These are phyloP conservation scores for Centruroides sculpturatus DNA, from an alignment of 1,140 invertebrate species.

Conservation along the genomic window DNA sequence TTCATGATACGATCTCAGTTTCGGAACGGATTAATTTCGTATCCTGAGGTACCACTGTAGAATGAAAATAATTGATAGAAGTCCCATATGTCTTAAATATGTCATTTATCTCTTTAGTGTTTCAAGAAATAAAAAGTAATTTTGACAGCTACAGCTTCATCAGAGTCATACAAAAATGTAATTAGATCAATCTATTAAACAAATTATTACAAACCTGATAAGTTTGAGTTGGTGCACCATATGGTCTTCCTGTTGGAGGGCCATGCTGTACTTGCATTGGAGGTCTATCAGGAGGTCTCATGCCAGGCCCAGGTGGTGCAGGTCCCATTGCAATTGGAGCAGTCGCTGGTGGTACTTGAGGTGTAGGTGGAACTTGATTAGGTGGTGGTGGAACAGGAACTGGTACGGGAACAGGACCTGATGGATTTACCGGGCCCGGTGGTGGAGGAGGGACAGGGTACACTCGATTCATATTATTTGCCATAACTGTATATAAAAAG, in stretches of 20 bases:
- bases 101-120: too few relatives aligned
- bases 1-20: too few relatives aligned
- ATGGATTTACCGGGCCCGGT: neutral
- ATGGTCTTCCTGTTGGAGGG: conserved; percentile 32
- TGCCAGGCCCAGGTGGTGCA: conserved; percentile 37
- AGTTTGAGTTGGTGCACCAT: conserved; percentile 41
- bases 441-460: conserved; percentile 6
- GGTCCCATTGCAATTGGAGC: conserved; percentile 41
- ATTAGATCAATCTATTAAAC: too few relatives aligned
- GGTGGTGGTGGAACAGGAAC: conserved; percentile 11
- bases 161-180: too few relatives aligned
- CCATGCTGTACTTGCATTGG: conserved; percentile 6
- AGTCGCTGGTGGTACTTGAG: conserved; percentile 37
- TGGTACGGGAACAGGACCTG: conserved; percentile 1
- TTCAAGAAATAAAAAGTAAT: too few relatives aligned
- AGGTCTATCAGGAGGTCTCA: conserved; percentile 32
- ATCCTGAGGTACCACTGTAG: too few relatives aligned
- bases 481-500: neutral
- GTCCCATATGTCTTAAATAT: too few relatives aligned
- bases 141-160: too few relatives aligned
- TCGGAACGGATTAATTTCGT: too few relatives aligned
- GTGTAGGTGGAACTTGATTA: conserved; percentile 35
- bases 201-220: conserved; percentile 37
- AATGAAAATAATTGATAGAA: too few relatives aligned
- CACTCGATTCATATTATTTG: conserved; percentile 11